A percentile compares a stretch with the other conserved stretches of the same genome.
Conservation (phyloP, 2,888 invertebrate genomes). For the Lottia scabra region DNA sequence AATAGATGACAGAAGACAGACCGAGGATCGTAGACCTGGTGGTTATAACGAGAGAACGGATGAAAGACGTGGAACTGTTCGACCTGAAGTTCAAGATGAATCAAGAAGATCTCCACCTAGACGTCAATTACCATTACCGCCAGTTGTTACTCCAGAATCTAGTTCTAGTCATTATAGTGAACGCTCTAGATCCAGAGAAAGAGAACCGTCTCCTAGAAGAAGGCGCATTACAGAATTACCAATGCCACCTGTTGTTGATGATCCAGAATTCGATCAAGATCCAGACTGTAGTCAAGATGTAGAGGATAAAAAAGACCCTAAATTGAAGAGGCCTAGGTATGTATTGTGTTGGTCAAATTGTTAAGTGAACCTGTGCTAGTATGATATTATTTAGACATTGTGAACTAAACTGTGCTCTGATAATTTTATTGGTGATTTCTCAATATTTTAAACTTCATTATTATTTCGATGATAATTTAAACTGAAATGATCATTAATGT, state of each 20-base stretch:
- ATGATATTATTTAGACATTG: too few relatives aligned
- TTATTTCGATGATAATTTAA: too few relatives aligned
- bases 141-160: constrained; percentile 78
- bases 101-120: background rate
- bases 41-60: constrained; percentile 3
- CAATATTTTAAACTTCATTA: too few relatives aligned
- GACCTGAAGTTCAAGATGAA: constrained; percentile 8
- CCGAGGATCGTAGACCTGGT: background rate
- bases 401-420: too few relatives aligned
- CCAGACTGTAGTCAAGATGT: constrained; percentile 33
- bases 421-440: too few relatives aligned
- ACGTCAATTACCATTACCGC: constrained; percentile 76
- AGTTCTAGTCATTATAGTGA: constrained; percentile 18
- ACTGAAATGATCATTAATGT: too few relatives aligned
- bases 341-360: too few relatives aligned
- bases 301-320: constrained; percentile 30
- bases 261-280: constrained; percentile 50
- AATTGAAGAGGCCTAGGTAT: constrained; percentile 55
- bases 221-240: constrained; percentile 87
- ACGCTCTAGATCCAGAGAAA: constrained; percentile 1
- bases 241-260: constrained; percentile 82
- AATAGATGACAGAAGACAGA: constrained; percentile 2
- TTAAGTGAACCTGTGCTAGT: too few relatives aligned
- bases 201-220: constrained; percentile 32
- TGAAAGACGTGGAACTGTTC: background rate